These are phyloP conservation scores for Bagarius yarrelli DNA, from an alignment of 2,113 vertebrate genomes.

Conservation along the genomic window DNA sequence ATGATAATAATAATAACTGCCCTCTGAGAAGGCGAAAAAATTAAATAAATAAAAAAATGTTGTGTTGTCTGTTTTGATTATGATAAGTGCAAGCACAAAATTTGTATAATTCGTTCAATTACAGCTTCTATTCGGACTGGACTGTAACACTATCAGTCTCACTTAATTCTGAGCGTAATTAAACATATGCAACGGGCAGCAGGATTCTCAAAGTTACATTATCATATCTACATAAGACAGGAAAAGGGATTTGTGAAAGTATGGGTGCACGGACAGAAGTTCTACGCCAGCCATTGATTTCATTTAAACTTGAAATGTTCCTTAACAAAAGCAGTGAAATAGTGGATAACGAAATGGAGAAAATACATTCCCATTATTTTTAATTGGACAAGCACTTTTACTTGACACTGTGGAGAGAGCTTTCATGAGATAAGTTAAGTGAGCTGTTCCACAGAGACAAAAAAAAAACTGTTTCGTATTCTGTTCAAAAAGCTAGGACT, in stretches of 20 bases:
- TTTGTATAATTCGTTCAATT: slow-evolving; percentile 58
- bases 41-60: slow-evolving; percentile 52
- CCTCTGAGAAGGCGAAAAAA: slow-evolving; percentile 49
- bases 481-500: slow-evolving; percentile 59
- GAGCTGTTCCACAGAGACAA: slow-evolving; percentile 67
- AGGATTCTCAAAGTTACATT: slow-evolving; percentile 62
- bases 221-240: slow-evolving; percentile 73
- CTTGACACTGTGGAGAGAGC: slow-evolving; percentile 64
- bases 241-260: slow-evolving; percentile 61
- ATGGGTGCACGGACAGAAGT: slow-evolving; percentile 64
- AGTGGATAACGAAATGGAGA: slow-evolving; percentile 62
- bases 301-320: slow-evolving; percentile 70
- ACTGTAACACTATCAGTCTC: slow-evolving; percentile 69
- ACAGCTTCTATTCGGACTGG: slow-evolving; percentile 54
- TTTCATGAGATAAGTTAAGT: slow-evolving; percentile 62
- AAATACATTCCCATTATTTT: slow-evolving; percentile 67
- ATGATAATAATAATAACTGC: slow-evolving; percentile 43
- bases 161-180: slow-evolving; percentile 74
- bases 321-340: slow-evolving; percentile 69
- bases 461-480: slow-evolving; percentile 56
- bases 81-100: slow-evolving; percentile 51
- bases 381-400: slow-evolving; percentile 76
- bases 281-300: slow-evolving; percentile 76
- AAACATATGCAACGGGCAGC: slow-evolving; percentile 63
- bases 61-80: slow-evolving; percentile 52